Base-by-base conservation (phyloP, 2,888 invertebrate genomes). In the Isoperla grammatica region DNA sequence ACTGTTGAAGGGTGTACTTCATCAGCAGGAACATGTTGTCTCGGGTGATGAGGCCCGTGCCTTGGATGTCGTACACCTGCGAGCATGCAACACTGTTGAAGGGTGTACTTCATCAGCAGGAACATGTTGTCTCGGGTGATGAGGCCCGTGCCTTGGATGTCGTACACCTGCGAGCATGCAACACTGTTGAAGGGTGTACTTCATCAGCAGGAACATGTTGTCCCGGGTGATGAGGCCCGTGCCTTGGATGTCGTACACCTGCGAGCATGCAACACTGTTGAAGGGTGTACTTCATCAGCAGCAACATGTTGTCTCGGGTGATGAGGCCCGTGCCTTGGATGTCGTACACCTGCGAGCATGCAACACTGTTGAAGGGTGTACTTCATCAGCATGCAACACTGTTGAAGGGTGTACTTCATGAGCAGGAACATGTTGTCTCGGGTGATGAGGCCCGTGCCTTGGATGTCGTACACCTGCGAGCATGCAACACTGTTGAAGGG, bases 51-150 rank as follows among this genome's bases (percentile, higher is more conserved):
- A 79, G 72, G 0, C 85, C 85, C 66, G 85, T 84, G 1, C 82
- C 80, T 64, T 85, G 78, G 12, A 84, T 71, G 70, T 88, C 86
- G 67, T 88, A 90, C 37, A 85, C 84, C 78, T 81, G 66, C 1
- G 68, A 61, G 62, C 35, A 59, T 19, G 4, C 22, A 22, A 29
- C 5, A n/a, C n/a, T n/a, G n/a, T n/a, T n/a, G n/a, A n/a, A 79
- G 69, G 63, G 79, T 79, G 57, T 78, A 78, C 65, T 78, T 78
- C 74, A 87, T 77, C 20, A 86, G 73, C 66, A 82, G 79, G 67
- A 85, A 84, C 78, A 90, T 84, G n/a, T 83, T 83, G 67, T 89
- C 88, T 29, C 87, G 77, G 35, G 84, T 81, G 22, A 90, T 76
- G 61, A 79, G 72, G 0, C 85, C 85, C 66, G 85, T 84, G 1